Evolutionary conservation across 2,113 vertebrate species (phyloP).

Genomic region (Callaeas wilsoni): DNA sequence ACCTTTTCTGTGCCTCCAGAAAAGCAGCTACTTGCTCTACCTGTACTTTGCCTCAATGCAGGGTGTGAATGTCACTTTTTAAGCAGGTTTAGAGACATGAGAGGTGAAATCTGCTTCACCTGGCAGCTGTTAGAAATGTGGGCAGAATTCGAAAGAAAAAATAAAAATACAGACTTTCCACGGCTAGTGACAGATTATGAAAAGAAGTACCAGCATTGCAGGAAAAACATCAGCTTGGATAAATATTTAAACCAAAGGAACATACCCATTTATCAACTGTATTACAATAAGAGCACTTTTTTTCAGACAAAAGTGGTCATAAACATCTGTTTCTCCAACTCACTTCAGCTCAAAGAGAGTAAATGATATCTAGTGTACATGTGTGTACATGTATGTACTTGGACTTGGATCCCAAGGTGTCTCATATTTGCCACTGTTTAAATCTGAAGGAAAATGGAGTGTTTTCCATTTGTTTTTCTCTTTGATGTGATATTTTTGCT

Average conservation of each 20-base stretch:
- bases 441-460: not conserved
- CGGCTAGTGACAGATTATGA: not conserved
- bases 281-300: not conserved
- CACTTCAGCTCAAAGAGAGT: not conserved
- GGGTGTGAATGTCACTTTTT: not conserved
- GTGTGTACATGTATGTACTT: not conserved
- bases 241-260: not conserved
- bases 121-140: not conserved
- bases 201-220: not conserved
- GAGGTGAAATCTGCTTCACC: not conserved
- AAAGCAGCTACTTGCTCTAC: rapidly evolving
- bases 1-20: not conserved
- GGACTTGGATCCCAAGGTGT: not conserved
- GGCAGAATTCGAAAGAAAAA: not conserved
- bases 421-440: not conserved
- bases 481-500: not conserved
- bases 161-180: not conserved
- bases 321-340: not conserved
- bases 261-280: not conserved
- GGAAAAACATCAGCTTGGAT: not conserved
- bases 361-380: not conserved
- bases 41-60: not conserved
- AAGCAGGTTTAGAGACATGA: not conserved
- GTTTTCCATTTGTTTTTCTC: not conserved
- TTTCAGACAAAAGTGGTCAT: not conserved